Evolutionary conservation across 2,113 vertebrate species (phyloP).

Genomic region (Perognathus longimembris): DNA sequence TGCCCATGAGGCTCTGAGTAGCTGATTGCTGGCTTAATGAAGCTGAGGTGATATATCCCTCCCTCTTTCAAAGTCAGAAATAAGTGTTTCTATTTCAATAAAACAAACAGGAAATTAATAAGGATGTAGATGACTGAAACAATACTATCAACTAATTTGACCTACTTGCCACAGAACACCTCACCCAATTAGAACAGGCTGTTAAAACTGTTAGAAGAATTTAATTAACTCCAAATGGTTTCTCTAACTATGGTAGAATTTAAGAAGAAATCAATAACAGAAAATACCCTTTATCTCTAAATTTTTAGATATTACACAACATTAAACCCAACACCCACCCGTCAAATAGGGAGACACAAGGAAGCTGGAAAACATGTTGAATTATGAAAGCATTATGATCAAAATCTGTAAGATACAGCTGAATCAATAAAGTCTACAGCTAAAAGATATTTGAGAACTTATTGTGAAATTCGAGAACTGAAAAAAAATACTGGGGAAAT

Average conservation of each 20-base stretch:
- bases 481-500: background rate
- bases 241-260: background rate
- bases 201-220: conserved; percentile 15
- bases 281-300: background rate
- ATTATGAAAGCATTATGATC: background rate
- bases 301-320: background rate
- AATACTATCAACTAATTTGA: conserved; percentile 9
- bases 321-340: background rate
- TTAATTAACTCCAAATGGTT: background rate
- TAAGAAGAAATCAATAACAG: conserved; percentile 6
- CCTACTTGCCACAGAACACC: background rate
- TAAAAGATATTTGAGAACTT: background rate
- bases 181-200: background rate
- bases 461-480: background rate
- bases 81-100: conserved; percentile 17
- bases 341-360: too few species aligned
- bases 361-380: conserved; percentile 11
- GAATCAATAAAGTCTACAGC: background rate
- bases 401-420: background rate
- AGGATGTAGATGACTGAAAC: background rate
- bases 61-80: background rate
- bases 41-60: background rate
- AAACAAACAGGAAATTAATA: conserved; percentile 9
- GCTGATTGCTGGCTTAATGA: background rate
- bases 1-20: background rate